These are phyloP conservation scores for Lethenteron camtschaticum DNA, from an alignment of 2,113 vertebrate species.

Conservation along the genomic window DNA sequence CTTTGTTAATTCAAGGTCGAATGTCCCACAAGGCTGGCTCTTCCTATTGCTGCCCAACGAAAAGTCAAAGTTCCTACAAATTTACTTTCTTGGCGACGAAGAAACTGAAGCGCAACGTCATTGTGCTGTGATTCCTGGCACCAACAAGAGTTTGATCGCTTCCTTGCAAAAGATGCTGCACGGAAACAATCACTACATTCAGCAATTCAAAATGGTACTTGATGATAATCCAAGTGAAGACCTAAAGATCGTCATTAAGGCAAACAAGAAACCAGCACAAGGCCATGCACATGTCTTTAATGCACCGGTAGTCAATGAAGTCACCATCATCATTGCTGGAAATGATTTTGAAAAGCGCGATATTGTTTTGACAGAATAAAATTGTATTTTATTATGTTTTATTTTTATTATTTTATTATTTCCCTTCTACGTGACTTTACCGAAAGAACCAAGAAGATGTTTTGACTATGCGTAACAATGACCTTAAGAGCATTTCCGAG, in stretches of 20 bases:
- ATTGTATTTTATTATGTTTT: too few relatives aligned
- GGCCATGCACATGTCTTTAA: not conserved
- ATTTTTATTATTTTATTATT: too few relatives aligned
- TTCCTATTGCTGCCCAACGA: not conserved
- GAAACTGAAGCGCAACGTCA: not conserved
- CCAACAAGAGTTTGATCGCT: not conserved
- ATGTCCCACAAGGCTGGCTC: not conserved
- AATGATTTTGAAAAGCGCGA: not conserved
- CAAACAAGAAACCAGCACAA: not conserved
- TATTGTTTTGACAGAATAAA: not conserved
- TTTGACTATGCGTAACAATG: not conserved
- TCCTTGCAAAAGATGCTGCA: not conserved
- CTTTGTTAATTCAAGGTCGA: not conserved
- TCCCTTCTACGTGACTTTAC: too few relatives aligned
- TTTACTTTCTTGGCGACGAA: not conserved
- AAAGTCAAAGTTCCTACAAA: not conserved
- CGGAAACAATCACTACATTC: not conserved
- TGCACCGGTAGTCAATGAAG: not conserved
- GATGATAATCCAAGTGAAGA: not conserved
- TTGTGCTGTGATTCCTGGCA: not conserved
- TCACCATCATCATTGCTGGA: not conserved
- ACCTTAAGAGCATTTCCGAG: not conserved
- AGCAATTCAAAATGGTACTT: not conserved
- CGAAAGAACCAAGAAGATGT: not conserved
- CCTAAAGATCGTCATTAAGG: constrained; percentile 4